Base-by-base conservation (phyloP, 2,797 vertebrate genomes). In the Apodemus agrarius region DNA sequence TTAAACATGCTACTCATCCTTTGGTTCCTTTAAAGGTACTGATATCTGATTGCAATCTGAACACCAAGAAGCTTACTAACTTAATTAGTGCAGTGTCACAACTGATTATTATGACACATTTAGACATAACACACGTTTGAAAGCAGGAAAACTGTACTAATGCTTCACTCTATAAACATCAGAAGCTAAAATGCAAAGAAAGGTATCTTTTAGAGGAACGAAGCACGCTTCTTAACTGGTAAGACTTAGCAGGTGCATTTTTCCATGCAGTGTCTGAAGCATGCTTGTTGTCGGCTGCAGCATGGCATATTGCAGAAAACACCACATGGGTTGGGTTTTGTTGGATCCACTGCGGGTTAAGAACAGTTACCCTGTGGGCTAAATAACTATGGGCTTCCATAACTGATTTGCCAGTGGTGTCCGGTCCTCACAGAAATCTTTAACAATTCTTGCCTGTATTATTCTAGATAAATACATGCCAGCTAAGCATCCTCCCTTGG, bases 71-170 rank as follows among this genome's bases (percentile, higher is more conserved):
- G 92, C 37, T 85, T 65, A 95, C 49, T 63, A 89, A 52, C 72
- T 88, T 89, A 95, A 94, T 90, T 84, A 92, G 85, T 22, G 19
- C 26, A 49, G 29, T 76, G 93, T 52, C 74, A 14, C 46, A 94
- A 74, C n/a, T 3, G 81, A 84, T 91, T 69, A 91, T 80, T 34
- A 17, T 31, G 93, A 76, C 65, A 78, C 29, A 96, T 79, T 83
- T 86, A 97, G 95, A 95, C 79, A 81, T 13, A 72, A 26, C 14
- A 89, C 22, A 88, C 54, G 94, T 59, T 88, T 94, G 43, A 90
- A 96, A 90, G 90, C 34, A 94, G 84, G 90, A 75, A 57, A 92
- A 89, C 76, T 67, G 80, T 31, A 67, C 49, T 89, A 90, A 95
- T 17, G 67, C 43, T 81, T 74, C 3, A 61, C 43, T 69, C 31